Evolutionary conservation across 2,888 invertebrate genomes (phyloP), one percentile per base, ranked within the genome.

Genomic region (Coenonympha arcania): DNA sequence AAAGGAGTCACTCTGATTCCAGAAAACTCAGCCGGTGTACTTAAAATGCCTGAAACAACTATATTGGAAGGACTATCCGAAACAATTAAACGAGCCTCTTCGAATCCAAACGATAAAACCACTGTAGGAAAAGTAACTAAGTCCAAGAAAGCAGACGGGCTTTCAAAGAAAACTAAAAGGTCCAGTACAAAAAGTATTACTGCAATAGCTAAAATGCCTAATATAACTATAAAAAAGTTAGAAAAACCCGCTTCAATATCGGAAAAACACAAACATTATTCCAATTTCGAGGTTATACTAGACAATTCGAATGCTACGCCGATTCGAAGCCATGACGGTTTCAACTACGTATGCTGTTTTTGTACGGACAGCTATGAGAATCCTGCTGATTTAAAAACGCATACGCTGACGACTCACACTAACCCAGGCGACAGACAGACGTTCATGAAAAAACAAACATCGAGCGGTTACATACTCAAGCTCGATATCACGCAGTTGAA

Each of bases 331-430:
- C 39, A 39, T 15, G 39, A 39, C 4, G 39, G 39, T 1, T 39
- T 39, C 24, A 39, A 13, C 6, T 39, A 39, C 4, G 24, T 22
- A n/a, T 39, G 44, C 24, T 44, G 44, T 24, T 44, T 44, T n/a
- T 44, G 44, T 16, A 44, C 9, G 3, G 44, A 44, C 3, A 13
- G 18, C 15, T 44, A 34, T 34, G 16, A n/a, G 6, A 24, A 24
- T 9, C 33, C 44, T 2, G 33, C 34, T n/a, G 44, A 44, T 16
- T 24, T 44, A 9, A 44, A 44, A n/a, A 22, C 22, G 5, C 44
- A 44, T 6, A 44, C 44, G 1, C 1, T 34, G 15, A 11, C 8
- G n/a, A 18, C 15, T n/a, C 44, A 44, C 33, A 22, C 13, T 15
- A 39, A 9, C 2, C 13, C 15, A 8, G 22, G 20, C 2, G 39